Percentiles rank a stretch among this genome's conserved stretches.
Conservation (phyloP, 2,113 vertebrate species). For the Nesogale talazaci region DNA sequence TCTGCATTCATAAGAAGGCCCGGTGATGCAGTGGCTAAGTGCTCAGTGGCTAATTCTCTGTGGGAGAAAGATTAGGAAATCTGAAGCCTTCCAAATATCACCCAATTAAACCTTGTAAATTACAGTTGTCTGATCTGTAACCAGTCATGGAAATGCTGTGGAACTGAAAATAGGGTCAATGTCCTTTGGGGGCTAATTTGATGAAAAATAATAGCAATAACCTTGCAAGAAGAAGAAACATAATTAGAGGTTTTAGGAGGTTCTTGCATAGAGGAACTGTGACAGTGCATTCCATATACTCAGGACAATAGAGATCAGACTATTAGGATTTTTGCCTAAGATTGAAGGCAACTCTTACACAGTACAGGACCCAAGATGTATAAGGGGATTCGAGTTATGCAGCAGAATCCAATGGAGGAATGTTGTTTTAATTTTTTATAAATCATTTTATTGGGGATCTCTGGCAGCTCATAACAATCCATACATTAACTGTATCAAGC, state of each 20-base stretch:
- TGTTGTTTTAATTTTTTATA: neutral
- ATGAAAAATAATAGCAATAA: neutral
- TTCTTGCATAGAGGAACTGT: neutral
- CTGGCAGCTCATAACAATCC: too few relatives aligned
- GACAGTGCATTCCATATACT: neutral
- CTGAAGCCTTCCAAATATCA: neutral
- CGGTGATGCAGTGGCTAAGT: too few relatives aligned
- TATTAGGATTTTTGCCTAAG: neutral
- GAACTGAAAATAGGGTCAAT: neutral
- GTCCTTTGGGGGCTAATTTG: neutral
- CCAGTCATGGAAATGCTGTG: neutral
- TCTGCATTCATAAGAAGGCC: too few relatives aligned
- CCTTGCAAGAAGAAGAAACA: neutral
- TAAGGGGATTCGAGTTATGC: neutral
- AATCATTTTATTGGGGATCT: too few relatives aligned
- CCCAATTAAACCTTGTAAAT: neutral
- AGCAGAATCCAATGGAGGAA: neutral
- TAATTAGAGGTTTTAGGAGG: neutral
- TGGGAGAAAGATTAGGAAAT: too few relatives aligned
- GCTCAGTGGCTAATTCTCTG: too few relatives aligned
- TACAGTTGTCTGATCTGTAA: neutral
- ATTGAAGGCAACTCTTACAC: neutral
- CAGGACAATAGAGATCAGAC: neutral
- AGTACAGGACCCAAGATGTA: neutral
- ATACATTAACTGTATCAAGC: too few relatives aligned